These are phyloP conservation scores for Epinephelus awoara DNA, from an alignment of 2,797 vertebrate genomes.

Conservation along the genomic window DNA sequence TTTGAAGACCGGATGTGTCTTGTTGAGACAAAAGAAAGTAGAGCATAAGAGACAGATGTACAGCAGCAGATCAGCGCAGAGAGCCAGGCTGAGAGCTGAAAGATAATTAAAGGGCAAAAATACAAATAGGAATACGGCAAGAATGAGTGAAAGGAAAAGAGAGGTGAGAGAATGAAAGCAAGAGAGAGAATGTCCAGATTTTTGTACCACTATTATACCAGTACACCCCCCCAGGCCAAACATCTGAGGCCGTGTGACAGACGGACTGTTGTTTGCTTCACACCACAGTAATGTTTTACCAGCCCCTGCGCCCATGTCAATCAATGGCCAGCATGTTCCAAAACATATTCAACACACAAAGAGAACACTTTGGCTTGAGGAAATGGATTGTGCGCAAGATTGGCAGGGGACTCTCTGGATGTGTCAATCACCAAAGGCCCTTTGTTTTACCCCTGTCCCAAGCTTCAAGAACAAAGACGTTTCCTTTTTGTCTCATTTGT, in stretches of 20 bases:
- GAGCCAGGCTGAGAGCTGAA: slow-evolving; percentile 8
- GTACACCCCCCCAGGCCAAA: slow-evolving; percentile 83
- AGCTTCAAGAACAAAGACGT: slow-evolving; percentile 56
- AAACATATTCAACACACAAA: slow-evolving; percentile 90
- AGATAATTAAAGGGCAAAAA: slow-evolving; percentile 25
- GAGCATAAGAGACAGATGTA: not conserved
- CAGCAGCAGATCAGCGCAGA: not conserved
- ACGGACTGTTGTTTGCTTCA: slow-evolving; percentile 83
- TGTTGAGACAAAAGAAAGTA: not conserved
- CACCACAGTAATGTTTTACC: slow-evolving; percentile 87
- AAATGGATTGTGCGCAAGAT: slow-evolving; percentile 82
- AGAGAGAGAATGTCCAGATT: slow-evolving; percentile 63
- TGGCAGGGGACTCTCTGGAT: slow-evolving; percentile 77
- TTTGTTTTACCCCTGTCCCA: slow-evolving; percentile 68
- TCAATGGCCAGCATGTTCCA: slow-evolving; percentile 87
- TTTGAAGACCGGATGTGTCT: not conserved
- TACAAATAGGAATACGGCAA: not conserved
- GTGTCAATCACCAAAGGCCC: slow-evolving; percentile 76
- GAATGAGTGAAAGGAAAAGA: slow-evolving; percentile 28
- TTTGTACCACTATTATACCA: slow-evolving; percentile 75
- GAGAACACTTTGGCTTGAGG: slow-evolving; percentile 88
- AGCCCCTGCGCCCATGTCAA: slow-evolving; percentile 87
- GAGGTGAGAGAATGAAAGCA: slow-evolving; percentile 65
- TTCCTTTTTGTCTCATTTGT: slow-evolving; percentile 51
- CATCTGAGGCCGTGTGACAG: slow-evolving; percentile 86